A percentile compares a stretch with the other conserved stretches of the same genome.
These are phyloP conservation scores for Lottia scabra DNA, from an alignment of 2,888 invertebrate species.

Conservation along the genomic window DNA sequence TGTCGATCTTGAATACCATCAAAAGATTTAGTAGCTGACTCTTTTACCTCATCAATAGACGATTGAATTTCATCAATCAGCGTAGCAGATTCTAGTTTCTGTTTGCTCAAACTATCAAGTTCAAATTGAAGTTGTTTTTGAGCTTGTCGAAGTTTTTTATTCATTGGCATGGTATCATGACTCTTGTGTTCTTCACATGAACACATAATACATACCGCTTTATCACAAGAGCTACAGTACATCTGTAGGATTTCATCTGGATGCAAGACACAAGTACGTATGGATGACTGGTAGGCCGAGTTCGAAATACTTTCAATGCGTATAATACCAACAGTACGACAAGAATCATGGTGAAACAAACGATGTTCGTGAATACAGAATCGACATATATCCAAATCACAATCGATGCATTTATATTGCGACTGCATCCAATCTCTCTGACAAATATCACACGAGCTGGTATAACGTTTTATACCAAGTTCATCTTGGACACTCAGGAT, in stretches of 20 bases:
- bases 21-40: conserved; percentile 35
- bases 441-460: conserved; percentile 55
- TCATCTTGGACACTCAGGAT: conserved; percentile 59
- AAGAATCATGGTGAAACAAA: conserved; percentile 41
- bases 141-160: conserved; percentile 43
- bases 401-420: conserved; percentile 57
- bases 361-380: conserved; percentile 60
- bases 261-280: conserved; percentile 40
- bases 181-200: conserved; percentile 49
- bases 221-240: conserved; percentile 52
- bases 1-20: conserved; percentile 38
- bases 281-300: conserved; percentile 37
- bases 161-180: conserved; percentile 49
- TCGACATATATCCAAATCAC: conserved; percentile 57
- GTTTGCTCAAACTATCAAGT: conserved; percentile 41
- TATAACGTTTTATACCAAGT: conserved; percentile 46
- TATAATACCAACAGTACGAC: conserved; percentile 46
- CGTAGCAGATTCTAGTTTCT: conserved; percentile 34
- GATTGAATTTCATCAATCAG: conserved; percentile 36
- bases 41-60: conserved; percentile 33
- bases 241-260: conserved; percentile 49
- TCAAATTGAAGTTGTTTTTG: conserved; percentile 46
- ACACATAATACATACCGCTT: conserved; percentile 52
- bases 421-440: conserved; percentile 50
- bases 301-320: conserved; percentile 50